Evolutionary conservation across 2,113 vertebrate genomes (phyloP), one percentile per base, ranked within the genome.

Genomic region (Empidonax alnorum): DNA sequence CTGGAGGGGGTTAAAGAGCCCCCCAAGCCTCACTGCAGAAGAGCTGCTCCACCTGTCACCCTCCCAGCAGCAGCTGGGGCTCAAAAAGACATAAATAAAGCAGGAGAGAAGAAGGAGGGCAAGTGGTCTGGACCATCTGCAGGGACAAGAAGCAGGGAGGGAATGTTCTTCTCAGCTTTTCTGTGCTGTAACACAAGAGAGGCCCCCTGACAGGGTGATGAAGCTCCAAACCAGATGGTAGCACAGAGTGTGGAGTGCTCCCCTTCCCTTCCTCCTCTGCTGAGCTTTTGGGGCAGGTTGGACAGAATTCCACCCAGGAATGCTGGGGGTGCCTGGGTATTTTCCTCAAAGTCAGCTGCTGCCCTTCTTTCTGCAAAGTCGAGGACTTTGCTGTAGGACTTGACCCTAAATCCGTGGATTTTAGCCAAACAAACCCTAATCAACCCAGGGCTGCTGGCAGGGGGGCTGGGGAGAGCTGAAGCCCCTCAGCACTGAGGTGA

Each of bases 81-180:
- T 83, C 33, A n/a, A 47, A 47, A 31, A 21, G 1, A 27, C 30
- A n/a, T 3, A 31, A 65, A 53, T 12, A 20, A 23, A 68, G 44
- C 31, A 65, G 44, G 49, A 49, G 23, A 68, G 35, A 50, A 58
- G 25, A 44, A 39, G 44, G 28, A 56, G 15, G 19, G 12, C 6
- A 46, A 41, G 17, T 3, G 35, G 14, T 50, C 28, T 42, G 46
- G 49, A 55, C 69, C 39, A 19, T 2, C n/a, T 13, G 21, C 55
- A 35, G 39, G 55, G 50, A 52, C 49, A 55, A 55, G 80, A 15
- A 52, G 15, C 27, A 25, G 4, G 3, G 9, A 68, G 23, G 6
- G 11, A 63, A 15, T 0, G 2, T 7, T 68, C 7, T 46, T 39
- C 44, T 72, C 11, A 0, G 4, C 19, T 85, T 80, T 58, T 28